phyloP scores from a whole-genome alignment of 2,888 invertebrate species.

The Cantharis flavilabris region DNA sequence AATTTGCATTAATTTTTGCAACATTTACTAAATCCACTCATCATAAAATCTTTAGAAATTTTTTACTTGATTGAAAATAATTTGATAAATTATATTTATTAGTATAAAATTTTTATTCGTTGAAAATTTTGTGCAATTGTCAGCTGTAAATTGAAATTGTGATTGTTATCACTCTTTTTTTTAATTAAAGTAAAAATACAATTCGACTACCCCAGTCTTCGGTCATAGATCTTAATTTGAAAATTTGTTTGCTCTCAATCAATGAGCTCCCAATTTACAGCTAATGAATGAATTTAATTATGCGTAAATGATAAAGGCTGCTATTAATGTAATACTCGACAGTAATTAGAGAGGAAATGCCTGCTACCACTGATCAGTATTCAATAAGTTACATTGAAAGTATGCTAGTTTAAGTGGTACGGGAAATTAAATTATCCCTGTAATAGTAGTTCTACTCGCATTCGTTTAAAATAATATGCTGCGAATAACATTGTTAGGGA shows the following conservation, averaged over 20 bases:
- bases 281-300: not conserved
- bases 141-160: no score
- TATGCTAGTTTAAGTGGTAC: not conserved
- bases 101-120: no score
- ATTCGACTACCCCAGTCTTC: not conserved
- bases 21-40: no score
- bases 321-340: not conserved
- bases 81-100: no score
- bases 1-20: no score
- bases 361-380: not conserved
- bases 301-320: not conserved
- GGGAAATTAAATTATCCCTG: not conserved
- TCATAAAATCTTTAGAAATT: no score
- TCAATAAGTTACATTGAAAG: not conserved
- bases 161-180: no score
- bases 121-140: no score
- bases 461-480: not conserved
- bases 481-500: not conserved
- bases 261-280: not conserved
- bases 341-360: not conserved
- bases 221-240: not conserved
- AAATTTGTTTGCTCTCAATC: not conserved
- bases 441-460: not conserved
- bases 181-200: not conserved
- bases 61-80: no score